Base-by-base conservation (phyloP, 2,797 vertebrate genomes). In the Coranthus polyacanthus region DNA sequence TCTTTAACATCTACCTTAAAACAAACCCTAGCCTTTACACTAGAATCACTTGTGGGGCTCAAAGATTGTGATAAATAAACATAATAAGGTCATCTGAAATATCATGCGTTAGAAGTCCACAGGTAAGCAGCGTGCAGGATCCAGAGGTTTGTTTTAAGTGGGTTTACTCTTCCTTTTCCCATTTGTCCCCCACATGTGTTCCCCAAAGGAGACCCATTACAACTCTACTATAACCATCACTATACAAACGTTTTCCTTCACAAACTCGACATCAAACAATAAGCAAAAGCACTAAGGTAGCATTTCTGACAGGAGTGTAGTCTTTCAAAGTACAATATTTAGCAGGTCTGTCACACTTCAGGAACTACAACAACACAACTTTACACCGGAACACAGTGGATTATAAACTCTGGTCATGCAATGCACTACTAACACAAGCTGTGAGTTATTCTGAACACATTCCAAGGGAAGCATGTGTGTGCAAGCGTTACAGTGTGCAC, bases 181-280 rank as follows among this genome's bases (percentile, higher is more conserved):
- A 22, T 51, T 32, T 66, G 5, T 29, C 47, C 60, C 62, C 50
- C 80, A 74, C 68, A 73, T 52, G 77, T 78, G 50, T 75, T 46
- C 75, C 78, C 61, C 64, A 59, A 84, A 72, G 81, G 79, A 79
- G 92, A 85, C 72, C 75, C 58, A 79, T 79, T 57, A 56, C 90
- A 86, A 60, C 18, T 70, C 65, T 49, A 72, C 68, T 75, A 55
- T 78, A 82, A 81, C 57, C 49, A 52, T 68, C 77, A 91, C 85
- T 59, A 44, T 59, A 52, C 50, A 64, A 73, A 55, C 62, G 75
- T 57, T 57, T 51, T 76, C 55, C 51, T 49, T 65, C 39, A 20
- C 65, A 81, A 29, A 16, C 34, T 60, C 78, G 67, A 59, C 73
- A 75, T 74, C 65, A 65, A 72, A 81, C 75, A 56, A 69, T 60